These are phyloP conservation scores for Gracilinanus agilis DNA, from an alignment of 2,113 vertebrate species.

Conservation along the genomic window DNA sequence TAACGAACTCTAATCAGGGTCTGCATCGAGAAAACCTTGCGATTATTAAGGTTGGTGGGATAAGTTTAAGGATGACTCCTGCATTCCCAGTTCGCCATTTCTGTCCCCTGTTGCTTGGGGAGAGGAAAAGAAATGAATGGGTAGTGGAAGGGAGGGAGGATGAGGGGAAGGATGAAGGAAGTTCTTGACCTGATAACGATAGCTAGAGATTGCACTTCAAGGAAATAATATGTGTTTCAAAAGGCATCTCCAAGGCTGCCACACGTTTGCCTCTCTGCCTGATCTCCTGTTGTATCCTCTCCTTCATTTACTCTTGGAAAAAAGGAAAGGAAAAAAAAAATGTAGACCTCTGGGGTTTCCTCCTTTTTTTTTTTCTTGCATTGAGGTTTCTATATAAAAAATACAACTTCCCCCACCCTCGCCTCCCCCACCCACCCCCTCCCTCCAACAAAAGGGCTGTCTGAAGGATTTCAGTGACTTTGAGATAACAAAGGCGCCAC, in stretches of 20 bases:
- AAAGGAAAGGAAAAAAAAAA: neutral
- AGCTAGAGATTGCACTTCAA: slow-evolving; percentile 43
- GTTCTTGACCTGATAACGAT: slow-evolving; percentile 39
- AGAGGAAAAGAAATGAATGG: slow-evolving; percentile 2
- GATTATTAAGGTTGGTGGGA: slow-evolving; percentile 75
- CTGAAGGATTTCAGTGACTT: slow-evolving; percentile 87
- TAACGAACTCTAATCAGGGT: slow-evolving; percentile 87
- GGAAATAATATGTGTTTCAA: slow-evolving; percentile 55
- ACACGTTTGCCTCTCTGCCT: slow-evolving; percentile 67
- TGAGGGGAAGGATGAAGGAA: slow-evolving; percentile 35
- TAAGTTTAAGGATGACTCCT: slow-evolving; percentile 85
- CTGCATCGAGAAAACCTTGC: slow-evolving; percentile 82
- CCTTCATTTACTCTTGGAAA: slow-evolving; percentile 26
- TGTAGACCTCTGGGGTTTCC: neutral
- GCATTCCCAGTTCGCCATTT: slow-evolving; percentile 81
- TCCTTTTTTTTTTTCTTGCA: neutral
- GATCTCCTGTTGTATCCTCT: neutral
- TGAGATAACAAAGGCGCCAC: slow-evolving; percentile 91
- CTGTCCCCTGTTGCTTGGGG: slow-evolving; percentile 69
- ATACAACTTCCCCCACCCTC: slow-evolving; percentile 28
- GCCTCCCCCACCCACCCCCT: slow-evolving; percentile 70
- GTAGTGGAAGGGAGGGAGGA: slow-evolving; percentile 16
- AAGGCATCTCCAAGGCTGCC: slow-evolving; percentile 24
- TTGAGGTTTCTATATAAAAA: slow-evolving; percentile 46
- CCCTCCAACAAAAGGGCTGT: slow-evolving; percentile 82